These are phyloP conservation scores for Hydrophis major DNA, from an alignment of 2,797 vertebrate genomes.

Conservation along the genomic window DNA sequence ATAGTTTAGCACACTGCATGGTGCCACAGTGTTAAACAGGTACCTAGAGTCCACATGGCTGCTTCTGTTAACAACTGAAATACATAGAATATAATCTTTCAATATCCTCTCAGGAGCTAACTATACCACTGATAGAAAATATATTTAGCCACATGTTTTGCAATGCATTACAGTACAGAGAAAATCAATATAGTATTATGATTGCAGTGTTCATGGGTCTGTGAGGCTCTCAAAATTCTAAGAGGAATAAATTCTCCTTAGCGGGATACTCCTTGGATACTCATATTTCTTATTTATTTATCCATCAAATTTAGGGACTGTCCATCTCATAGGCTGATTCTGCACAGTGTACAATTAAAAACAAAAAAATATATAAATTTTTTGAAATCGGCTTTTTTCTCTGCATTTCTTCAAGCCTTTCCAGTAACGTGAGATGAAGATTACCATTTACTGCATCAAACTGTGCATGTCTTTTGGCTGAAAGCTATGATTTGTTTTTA, in stretches of 20 bases:
- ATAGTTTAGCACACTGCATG: slow-evolving; percentile 5
- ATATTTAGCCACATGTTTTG: background rate
- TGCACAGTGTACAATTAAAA: background rate
- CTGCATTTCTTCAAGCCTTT: background rate
- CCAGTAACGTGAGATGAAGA: background rate
- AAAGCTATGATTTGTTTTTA: background rate
- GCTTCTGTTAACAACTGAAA: background rate
- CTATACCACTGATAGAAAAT: background rate
- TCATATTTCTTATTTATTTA: background rate
- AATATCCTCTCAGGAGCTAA: background rate
- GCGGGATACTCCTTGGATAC: background rate
- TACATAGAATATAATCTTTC: background rate
- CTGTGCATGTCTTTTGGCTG: background rate
- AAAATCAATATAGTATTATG: background rate
- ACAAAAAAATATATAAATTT: background rate
- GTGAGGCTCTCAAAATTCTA: background rate
- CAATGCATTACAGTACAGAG: background rate
- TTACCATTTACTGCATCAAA: background rate
- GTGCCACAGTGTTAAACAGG: background rate
- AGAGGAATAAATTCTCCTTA: background rate
- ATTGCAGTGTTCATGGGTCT: background rate
- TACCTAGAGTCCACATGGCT: background rate
- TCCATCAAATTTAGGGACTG: background rate
- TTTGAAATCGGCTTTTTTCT: background rate
- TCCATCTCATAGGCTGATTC: background rate